Evolutionary conservation across 2,888 invertebrate genomes (phyloP), one percentile per base, ranked within the genome.

Genomic region (Sepioteuthis lessoniana): DNA sequence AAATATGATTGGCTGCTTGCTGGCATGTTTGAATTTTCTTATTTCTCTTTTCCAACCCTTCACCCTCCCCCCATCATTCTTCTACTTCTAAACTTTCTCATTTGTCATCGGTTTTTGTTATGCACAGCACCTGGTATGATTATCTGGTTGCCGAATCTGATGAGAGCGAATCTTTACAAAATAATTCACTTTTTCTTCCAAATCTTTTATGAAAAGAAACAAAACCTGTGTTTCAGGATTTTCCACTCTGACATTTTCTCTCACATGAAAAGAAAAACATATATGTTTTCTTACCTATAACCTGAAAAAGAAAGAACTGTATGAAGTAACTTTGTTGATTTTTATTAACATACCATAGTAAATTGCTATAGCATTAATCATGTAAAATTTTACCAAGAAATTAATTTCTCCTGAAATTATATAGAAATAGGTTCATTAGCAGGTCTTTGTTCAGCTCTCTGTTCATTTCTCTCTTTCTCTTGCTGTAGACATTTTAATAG

Each of bases 161-260:
- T n/a, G n/a, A 76, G 76, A 76, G n/a, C 76, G 13, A n/a, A n/a
- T 76, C 19, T 76, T 55, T 76, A 35, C 31, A 76, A 76, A 76
- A n/a, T n/a, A 35, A 76, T 76, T 76, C n/a, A 76, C 76, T n/a
- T 76, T 76, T 76, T 76, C n/a, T 76, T 76, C n/a, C 76, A 76
- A 76, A n/a, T 7, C 13, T 16, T 16, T 76, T 60, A 8, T 76
- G 13, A n/a, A 25, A 76, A 76, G n/a, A 76, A 76, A 10, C n/a
- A 76, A n/a, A 76, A 8, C 60, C 31, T 8, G 13, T 10, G 13
- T n/a, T 76, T 76, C 76, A 76, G n/a, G 76, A 76, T 13, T 55
- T 55, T 76, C 76, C 76, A 25, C 76, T 76, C 76, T 35, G n/a
- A 35, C n/a, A n/a, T 76, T n/a, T 3, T 76, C n/a, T n/a, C 50